Percentiles rank a stretch among this genome's conserved stretches.
These are phyloP conservation scores for Cherax quadricarinatus DNA, from an alignment of 1,140 invertebrate genomes.

Conservation along the genomic window DNA sequence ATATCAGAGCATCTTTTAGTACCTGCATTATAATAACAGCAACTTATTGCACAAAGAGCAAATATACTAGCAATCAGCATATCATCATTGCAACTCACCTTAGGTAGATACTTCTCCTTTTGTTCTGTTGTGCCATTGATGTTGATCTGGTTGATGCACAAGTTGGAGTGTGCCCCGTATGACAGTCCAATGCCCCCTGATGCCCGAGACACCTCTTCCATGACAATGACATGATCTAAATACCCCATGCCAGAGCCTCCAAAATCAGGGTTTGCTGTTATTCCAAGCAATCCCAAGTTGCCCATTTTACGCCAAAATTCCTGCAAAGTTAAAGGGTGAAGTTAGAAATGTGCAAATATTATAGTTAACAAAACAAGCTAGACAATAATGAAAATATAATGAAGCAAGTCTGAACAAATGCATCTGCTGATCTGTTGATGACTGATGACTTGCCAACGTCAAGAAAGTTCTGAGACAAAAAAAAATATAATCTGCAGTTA, in stretches of 20 bases:
- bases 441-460: too few species aligned
- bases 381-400: too few species aligned
- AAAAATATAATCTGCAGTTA: too few species aligned
- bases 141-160: conserved; percentile 98
- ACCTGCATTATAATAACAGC: too few species aligned
- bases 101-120: conserved; percentile 95
- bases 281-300: conserved; percentile 91
- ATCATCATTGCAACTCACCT: conserved; percentile 79
- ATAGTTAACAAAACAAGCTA: too few species aligned
- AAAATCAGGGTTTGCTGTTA: conserved; percentile 91
- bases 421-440: too few species aligned
- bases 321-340: conserved; percentile 76
- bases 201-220: conserved; percentile 96
- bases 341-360: not conserved
- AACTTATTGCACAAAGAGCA: too few species aligned
- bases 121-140: conserved; percentile 95
- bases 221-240: conserved; percentile 93
- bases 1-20: too few species aligned
- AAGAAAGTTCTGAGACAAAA: too few species aligned
- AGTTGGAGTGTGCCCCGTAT: conserved; percentile 98
- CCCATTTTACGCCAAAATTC: conserved; percentile 96
- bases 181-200: conserved; percentile 90
- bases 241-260: conserved; percentile 95
- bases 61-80: too few species aligned
- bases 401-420: too few species aligned